Conservation (phyloP, 2,797 vertebrate species). For the Notamacropus eugenii region DNA sequence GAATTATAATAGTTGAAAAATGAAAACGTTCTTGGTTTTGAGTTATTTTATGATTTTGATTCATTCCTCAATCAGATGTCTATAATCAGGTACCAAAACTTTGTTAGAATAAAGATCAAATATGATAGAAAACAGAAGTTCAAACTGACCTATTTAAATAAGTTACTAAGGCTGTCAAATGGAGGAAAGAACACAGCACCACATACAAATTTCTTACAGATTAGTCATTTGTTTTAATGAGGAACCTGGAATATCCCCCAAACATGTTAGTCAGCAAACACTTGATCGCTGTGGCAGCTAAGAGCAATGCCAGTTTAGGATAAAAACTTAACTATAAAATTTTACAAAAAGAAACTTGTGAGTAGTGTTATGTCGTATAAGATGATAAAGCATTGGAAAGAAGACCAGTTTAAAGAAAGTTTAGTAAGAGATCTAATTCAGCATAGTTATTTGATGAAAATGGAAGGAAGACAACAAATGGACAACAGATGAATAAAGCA, state of each 20-base stretch:
- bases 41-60: too few species aligned
- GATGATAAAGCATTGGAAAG: not conserved
- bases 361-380: not conserved
- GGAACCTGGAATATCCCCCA: not conserved
- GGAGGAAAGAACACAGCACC: not conserved
- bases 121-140: not conserved
- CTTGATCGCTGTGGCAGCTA: not conserved
- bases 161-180: not conserved
- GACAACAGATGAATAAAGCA: not conserved
- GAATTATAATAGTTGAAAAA: too few species aligned
- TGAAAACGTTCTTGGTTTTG: too few species aligned
- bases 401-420: not conserved
- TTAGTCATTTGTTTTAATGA: not conserved
- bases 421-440: not conserved
- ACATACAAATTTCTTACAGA: not conserved
- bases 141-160: not conserved
- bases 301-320: not conserved
- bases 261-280: not conserved
- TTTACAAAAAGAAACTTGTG: not conserved
- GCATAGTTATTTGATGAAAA: too few species aligned
- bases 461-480: not conserved
- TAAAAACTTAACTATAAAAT: not conserved
- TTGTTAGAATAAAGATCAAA: not conserved
- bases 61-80: not conserved
- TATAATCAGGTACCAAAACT: not conserved